Conservation (phyloP, 2,113 vertebrate genomes). For the Cricetomys ansorgei region DNA sequence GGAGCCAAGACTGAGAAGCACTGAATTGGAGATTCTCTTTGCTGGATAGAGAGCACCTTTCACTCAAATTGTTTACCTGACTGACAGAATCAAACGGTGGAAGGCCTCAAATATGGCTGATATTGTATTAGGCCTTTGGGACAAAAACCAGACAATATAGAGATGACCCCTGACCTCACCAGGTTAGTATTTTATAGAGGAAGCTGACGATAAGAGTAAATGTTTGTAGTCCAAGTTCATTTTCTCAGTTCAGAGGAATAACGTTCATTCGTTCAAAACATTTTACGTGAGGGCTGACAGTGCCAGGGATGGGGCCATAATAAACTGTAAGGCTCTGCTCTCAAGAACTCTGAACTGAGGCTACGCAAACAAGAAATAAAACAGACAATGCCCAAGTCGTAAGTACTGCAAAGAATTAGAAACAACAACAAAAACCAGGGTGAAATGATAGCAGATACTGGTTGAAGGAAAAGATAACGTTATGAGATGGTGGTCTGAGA, state of each 20-base stretch:
- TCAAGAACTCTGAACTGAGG: background rate
- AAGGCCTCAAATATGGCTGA: background rate
- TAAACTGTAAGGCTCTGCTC: background rate
- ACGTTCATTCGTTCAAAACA: background rate
- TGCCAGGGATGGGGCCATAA: background rate
- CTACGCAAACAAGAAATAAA: background rate
- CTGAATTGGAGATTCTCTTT: background rate
- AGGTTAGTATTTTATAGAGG: background rate
- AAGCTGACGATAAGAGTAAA: background rate
- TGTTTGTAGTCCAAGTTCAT: background rate
- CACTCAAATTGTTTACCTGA: background rate
- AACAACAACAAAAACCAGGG: background rate
- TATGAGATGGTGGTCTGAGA: background rate
- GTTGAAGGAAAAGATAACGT: background rate
- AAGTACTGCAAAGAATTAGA: background rate
- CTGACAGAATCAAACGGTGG: background rate
- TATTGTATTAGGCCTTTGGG: background rate
- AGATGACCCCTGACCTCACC: background rate
- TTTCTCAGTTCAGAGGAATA: constrained; percentile 31
- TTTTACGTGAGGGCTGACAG: background rate
- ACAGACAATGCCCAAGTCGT: background rate
- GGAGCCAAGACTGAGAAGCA: background rate
- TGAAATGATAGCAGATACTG: background rate
- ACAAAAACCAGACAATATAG: background rate
- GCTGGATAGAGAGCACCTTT: background rate